Conservation (phyloP, 2,113 vertebrate species). For the Pluvianellus socialis region DNA sequence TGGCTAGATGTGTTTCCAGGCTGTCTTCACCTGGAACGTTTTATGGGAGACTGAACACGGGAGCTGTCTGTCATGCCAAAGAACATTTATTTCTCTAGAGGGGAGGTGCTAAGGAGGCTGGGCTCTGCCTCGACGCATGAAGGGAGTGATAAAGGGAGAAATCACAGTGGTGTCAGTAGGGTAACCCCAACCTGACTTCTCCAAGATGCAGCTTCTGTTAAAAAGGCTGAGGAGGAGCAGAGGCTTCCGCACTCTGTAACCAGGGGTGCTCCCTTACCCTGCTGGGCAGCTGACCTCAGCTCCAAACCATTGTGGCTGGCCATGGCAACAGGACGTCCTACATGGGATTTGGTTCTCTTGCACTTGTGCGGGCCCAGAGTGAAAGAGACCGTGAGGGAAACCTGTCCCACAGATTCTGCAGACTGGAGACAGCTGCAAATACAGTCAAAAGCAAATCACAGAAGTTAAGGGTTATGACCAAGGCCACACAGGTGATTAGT, state of each 20-base stretch:
- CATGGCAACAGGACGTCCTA: rapidly evolving
- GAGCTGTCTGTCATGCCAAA: neutral
- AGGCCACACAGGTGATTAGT: rapidly evolving
- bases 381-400: neutral
- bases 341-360: neutral
- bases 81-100: neutral
- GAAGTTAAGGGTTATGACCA: neutral
- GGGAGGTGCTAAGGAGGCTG: neutral
- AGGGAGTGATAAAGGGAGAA: neutral
- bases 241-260: neutral
- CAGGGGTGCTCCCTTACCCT: neutral
- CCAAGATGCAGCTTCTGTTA: neutral
- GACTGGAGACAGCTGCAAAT: neutral
- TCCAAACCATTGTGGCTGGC: neutral
- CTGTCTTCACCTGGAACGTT: neutral
- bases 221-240: neutral
- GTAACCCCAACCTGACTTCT: neutral
- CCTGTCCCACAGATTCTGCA: neutral
- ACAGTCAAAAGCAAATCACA: neutral
- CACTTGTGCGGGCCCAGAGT: neutral
- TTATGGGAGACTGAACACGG: neutral
- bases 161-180: neutral
- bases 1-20: neutral
- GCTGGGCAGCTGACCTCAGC: neutral
- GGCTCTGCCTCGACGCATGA: neutral